Evolutionary conservation across 2,888 invertebrate genomes (phyloP).

Genomic region (Eristalis pertinax): DNA sequence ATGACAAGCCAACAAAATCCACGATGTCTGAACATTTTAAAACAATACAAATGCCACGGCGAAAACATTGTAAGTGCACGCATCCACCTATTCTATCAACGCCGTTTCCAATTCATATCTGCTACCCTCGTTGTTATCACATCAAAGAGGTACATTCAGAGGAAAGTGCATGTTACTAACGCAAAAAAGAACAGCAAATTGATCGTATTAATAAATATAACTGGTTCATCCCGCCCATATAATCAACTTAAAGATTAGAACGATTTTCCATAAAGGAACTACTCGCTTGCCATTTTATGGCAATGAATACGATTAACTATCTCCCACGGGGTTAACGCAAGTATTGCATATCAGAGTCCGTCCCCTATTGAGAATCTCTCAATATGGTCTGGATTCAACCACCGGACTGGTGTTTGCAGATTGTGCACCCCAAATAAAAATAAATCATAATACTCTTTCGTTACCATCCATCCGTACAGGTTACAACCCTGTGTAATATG

Average conservation of each 20-base stretch:
- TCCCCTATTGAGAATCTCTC: constrained; percentile 62
- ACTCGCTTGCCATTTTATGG: constrained; percentile 71
- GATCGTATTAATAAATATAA: constrained; percentile 82
- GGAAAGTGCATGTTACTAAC: constrained; percentile 75
- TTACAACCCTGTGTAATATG: constrained; percentile 81
- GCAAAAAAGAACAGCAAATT: constrained; percentile 81
- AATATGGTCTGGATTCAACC: constrained; percentile 72
- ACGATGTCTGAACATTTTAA: constrained; percentile 34
- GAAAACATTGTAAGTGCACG: not conserved
- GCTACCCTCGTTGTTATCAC: constrained; percentile 48
- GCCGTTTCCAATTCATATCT: constrained; percentile 29
- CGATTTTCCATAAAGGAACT: constrained; percentile 70
- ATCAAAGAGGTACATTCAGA: constrained; percentile 39
- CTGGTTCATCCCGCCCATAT: constrained; percentile 81
- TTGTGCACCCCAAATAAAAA: constrained; percentile 77
- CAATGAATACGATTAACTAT: constrained; percentile 73
- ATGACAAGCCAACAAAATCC: not conserved
- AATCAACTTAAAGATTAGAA: constrained; percentile 80
- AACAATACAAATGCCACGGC: constrained; percentile 43
- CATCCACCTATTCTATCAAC: constrained; percentile 28
- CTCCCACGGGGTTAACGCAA: constrained; percentile 59
- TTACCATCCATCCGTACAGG: constrained; percentile 73
- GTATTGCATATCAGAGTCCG: constrained; percentile 70
- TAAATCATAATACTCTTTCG: constrained; percentile 80
- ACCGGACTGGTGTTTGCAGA: constrained; percentile 73